These are phyloP conservation scores for Adelges cooleyi DNA, from an alignment of 1,140 invertebrate genomes.

Conservation along the genomic window DNA sequence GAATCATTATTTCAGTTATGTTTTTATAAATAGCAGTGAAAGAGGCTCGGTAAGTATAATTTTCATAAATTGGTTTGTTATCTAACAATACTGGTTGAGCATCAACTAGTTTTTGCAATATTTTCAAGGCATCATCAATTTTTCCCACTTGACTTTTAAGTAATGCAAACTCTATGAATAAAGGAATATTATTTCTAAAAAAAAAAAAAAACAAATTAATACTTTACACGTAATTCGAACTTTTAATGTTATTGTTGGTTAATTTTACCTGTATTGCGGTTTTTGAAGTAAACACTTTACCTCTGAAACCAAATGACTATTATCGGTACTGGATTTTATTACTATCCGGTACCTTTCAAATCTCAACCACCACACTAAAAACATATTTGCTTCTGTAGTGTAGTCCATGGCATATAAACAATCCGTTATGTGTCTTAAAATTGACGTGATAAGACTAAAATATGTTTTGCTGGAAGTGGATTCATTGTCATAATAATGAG, in stretches of 20 bases:
- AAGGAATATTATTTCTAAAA: conserved; percentile 24
- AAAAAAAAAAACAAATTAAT: neutral
- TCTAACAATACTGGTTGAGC: neutral
- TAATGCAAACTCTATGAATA: conserved; percentile 50
- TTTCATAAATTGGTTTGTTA: conserved; percentile 8
- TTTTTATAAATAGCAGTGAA: conserved; percentile 28
- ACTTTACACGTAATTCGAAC: conserved; percentile 38
- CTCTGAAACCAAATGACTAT: conserved; percentile 37
- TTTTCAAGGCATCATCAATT: conserved; percentile 36
- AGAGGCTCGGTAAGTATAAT: conserved; percentile 7
- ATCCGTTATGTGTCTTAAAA: conserved; percentile 22
- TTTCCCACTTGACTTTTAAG: conserved; percentile 46
- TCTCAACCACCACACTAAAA: conserved; percentile 48
- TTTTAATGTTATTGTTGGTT: conserved; percentile 39
- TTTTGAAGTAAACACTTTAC: conserved; percentile 47
- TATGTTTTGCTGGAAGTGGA: conserved; percentile 12
- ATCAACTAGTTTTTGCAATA: conserved; percentile 24
- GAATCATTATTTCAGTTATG: conserved; percentile 24
- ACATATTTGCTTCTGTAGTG: conserved; percentile 34
- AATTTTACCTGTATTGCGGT: conserved; percentile 38
- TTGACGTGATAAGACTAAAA: neutral
- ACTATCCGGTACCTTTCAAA: conserved; percentile 40
- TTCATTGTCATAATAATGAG: conserved; percentile 20
- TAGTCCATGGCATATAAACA: conserved; percentile 14
- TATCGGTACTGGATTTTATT: neutral